Evolutionary conservation across 2,113 vertebrate species (phyloP).

Genomic region (Tretioscincus oriximinensis): DNA sequence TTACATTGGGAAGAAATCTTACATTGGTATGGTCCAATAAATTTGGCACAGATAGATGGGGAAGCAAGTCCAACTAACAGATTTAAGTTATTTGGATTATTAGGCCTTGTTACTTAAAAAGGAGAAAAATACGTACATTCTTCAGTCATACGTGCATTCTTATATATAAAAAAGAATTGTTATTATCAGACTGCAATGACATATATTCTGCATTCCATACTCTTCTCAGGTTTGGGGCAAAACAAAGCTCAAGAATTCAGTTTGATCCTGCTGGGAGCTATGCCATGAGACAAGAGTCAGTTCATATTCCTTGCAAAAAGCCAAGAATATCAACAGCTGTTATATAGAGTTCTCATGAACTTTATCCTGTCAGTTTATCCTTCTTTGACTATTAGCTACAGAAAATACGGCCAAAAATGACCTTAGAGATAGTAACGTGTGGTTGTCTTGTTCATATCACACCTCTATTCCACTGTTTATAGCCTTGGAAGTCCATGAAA

Average conservation of each 20-base stretch:
- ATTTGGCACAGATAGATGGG: conserved; percentile 37
- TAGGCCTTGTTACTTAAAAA: conserved; percentile 48
- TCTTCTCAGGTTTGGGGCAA: background rate
- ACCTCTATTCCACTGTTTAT: too few species aligned
- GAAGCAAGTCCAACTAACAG: conserved; percentile 26
- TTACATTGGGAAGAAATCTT: background rate
- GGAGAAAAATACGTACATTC: conserved; percentile 36
- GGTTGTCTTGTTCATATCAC: too few species aligned
- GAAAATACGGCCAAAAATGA: too few species aligned
- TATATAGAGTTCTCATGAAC: background rate
- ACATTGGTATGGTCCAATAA: conserved; percentile 11
- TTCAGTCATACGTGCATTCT: conserved; percentile 33
- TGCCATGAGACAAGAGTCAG: background rate
- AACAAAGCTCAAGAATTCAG: conserved; percentile 24
- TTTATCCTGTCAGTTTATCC: background rate
- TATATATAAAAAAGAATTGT: conserved; percentile 45
- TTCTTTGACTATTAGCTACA: background rate
- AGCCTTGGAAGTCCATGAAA: too few species aligned
- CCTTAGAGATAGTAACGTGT: too few species aligned
- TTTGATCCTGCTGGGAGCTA: conserved; percentile 17
- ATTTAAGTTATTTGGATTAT: conserved; percentile 44
- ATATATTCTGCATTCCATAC: conserved; percentile 1
- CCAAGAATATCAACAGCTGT: background rate
- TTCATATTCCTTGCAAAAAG: background rate
- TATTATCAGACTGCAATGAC: conserved; percentile 3